A percentile compares a stretch with the other conserved stretches of the same genome.
Conservation (phyloP, 1,140 invertebrate species). For the Agrypnia vestita region DNA sequence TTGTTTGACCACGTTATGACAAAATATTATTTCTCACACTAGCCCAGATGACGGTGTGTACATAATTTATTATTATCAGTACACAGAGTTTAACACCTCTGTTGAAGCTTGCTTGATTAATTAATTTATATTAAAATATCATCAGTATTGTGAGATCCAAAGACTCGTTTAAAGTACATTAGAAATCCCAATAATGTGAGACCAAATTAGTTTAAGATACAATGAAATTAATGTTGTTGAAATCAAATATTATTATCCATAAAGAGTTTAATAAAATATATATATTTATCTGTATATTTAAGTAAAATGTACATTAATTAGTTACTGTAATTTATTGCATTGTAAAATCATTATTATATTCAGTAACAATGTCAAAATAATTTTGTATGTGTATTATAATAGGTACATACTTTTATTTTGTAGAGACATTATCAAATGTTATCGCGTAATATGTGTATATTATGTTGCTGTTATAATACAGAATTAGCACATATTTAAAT, state of each 20-base stretch:
- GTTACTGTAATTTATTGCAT: background rate
- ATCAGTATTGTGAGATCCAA: constrained; percentile 47
- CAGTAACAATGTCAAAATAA: too few relatives aligned
- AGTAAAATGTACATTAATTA: constrained; percentile 21
- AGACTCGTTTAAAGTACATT: constrained; percentile 28
- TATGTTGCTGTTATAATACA: too few relatives aligned
- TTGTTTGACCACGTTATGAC: too few relatives aligned
- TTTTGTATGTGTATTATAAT: too few relatives aligned
- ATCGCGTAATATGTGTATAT: too few relatives aligned
- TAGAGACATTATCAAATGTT: too few relatives aligned
- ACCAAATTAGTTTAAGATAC: constrained; percentile 50
- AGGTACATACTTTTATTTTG: too few relatives aligned
- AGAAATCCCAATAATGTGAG: constrained; percentile 52
- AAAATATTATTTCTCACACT: too few relatives aligned
- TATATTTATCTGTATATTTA: constrained; percentile 7
- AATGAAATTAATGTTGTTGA: background rate
- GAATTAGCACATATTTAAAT: too few relatives aligned
- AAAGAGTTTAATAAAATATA: constrained; percentile 6
- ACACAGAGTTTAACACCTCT: too few relatives aligned
- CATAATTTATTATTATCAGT: too few relatives aligned
- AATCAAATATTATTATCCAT: constrained; percentile 21
- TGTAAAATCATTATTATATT: background rate
- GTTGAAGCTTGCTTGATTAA: background rate
- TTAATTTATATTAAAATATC: constrained; percentile 23
- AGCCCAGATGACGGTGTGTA: too few relatives aligned